Evolutionary conservation across 2,113 vertebrate species (phyloP), one percentile per base, ranked within the genome.

Genomic region (Chroicocephalus ridibundus): DNA sequence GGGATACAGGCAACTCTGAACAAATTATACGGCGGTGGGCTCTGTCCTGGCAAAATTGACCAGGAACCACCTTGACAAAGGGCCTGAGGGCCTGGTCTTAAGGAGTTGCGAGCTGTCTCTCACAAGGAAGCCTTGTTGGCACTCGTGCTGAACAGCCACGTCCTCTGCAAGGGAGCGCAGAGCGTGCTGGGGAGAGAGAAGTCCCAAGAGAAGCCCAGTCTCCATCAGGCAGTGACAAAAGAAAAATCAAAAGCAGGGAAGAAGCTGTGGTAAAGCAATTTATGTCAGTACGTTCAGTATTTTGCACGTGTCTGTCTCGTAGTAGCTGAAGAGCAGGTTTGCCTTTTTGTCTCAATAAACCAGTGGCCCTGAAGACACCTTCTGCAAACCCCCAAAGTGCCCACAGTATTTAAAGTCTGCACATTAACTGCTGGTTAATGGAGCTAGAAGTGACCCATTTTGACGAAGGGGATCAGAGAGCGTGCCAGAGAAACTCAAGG

Each of bases 401-500:
- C 38, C 42, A 15, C 58, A 6, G 40, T 49, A 58, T 46, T 78
- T 24, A 65, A 74, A 94, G 72, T 32, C 72, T 44, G 78, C 82
- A 31, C 71, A 57, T 77, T 88, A 77, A 71, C 86, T 86, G 65
- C 64, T 83, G 71, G 54, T 80, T 90, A 83, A 46, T 0, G 1
- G 76, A 94, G 69, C 76, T 88, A 92, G 82, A 86, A 90, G 64
- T 96, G 96, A 93, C 96, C 93, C 90, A 88, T 78, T 96, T 96
- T 15, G 52, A 88, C 0, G 0, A 82, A 90, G 82, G 82, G 90
- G 94, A 76, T 61, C 58, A 57, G 74, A 42, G 55, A 94, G 76
- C 0, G 4, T 97, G 96, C 96, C 96, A 96, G 90, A 72, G 82
- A 66, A 94, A 92, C 88, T 88, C 27, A 10, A 96, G 95, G 95